These are phyloP conservation scores for Drosophila kokeensis DNA, from an alignment of 2,888 invertebrate genomes.

Conservation along the genomic window DNA sequence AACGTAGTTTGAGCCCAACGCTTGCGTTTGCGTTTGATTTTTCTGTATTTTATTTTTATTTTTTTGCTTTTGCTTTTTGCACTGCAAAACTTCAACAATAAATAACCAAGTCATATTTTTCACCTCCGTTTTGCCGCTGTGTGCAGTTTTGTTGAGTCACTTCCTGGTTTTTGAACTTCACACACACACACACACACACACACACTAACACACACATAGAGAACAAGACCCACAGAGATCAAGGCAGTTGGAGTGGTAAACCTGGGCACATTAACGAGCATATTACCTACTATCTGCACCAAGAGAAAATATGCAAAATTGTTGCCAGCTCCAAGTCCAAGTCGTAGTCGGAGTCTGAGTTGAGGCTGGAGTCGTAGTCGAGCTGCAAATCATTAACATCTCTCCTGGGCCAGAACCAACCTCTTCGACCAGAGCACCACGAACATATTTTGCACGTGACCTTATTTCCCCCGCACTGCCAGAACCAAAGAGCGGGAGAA, in stretches of 20 bases:
- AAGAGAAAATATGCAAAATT: slow-evolving; percentile 76
- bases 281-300: slow-evolving; percentile 76
- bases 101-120: slow-evolving; percentile 81
- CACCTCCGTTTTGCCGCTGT: slow-evolving; percentile 67
- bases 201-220: slow-evolving; percentile 6
- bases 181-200: slow-evolving; percentile 9
- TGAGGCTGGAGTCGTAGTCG: slow-evolving; percentile 20
- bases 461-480: slow-evolving; percentile 78
- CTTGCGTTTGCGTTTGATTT: slow-evolving; percentile 41
- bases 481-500: slow-evolving; percentile 36
- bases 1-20: slow-evolving; percentile 73
- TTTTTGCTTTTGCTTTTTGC: slow-evolving; percentile 59
- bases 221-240: slow-evolving; percentile 34
- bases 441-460: slow-evolving; percentile 79
- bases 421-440: slow-evolving; percentile 62
- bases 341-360: slow-evolving; percentile 8
- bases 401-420: slow-evolving; percentile 54
- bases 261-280: slow-evolving; percentile 78
- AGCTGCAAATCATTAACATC: slow-evolving; percentile 80
- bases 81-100: slow-evolving; percentile 81
- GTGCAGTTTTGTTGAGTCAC: slow-evolving; percentile 75
- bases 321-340: slow-evolving; percentile 41
- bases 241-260: slow-evolving; percentile 48
- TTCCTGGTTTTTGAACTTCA: slow-evolving; percentile 78
- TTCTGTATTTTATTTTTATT: slow-evolving; percentile 29